Evolutionary conservation across 1,140 invertebrate species (phyloP), one percentile per base, ranked within the genome.

Genomic region (Luehdorfia chinensis): DNA sequence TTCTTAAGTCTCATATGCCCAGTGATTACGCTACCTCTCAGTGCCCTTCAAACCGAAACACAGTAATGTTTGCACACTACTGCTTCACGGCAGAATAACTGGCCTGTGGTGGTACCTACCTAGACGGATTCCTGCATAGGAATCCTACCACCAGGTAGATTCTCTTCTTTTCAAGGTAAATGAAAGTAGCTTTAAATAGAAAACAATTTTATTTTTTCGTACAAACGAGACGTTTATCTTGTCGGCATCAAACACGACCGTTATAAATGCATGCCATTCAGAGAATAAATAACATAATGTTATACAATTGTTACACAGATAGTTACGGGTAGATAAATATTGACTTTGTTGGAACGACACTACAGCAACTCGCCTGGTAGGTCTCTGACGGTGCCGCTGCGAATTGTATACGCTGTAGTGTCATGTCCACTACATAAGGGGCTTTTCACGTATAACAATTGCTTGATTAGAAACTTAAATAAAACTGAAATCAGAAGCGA

Each of bases 171-270:
- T n/a, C n/a, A n/a, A n/a, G n/a, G n/a, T n/a, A 21, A 21, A 21
- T 21, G 19, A 21, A 21, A 21, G 6, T 6, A 21, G 19, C 6
- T 2, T 21, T 64, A 75, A 71, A 71, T 69, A 73, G 68, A 66
- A 74, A 73, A 73, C 58, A 56, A 57, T 64, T 71, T 61, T 72
- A 72, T 54, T 47, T 53, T 60, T 54, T 59, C 56, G 33, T 60
- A 63, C 33, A 60, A 62, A 60, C 33, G 53, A 58, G 52, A 54
- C 36, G 52, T 28, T 33, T n/a, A n/a, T n/a, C n/a, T n/a, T n/a
- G n/a, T n/a, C 46, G 39, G 51, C 45, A 44, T 45, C 18, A 52
- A n/a, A n/a, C 33, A 13, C 32, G 28, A 41, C 6, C 23, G 23
- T 8, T 47, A 55, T 66, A 66, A 66, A 68, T 68, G 65, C 68